Base-by-base conservation (phyloP, 1,140 invertebrate genomes). In the Atta texana region DNA sequence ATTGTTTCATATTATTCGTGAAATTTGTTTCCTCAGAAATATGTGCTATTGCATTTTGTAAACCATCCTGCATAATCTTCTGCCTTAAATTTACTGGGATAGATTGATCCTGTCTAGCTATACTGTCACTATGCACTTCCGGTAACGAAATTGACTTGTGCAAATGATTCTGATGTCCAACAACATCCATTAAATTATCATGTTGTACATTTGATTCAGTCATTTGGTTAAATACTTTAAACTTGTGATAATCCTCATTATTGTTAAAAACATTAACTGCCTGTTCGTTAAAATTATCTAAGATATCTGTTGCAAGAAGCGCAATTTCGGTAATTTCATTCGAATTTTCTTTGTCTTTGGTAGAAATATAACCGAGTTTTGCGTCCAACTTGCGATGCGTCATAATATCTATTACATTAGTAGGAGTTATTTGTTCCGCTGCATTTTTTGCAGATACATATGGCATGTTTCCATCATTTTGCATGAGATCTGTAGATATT, bases 11-110 rank as follows among this genome's bases (percentile, higher is more conserved):
- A 61, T 86, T 64, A 39, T 49, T 86, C 1, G 89, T 77, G 16
- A 92, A 87, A 81, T 82, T 64, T 28, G 82, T 84, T 71, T 61
- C 86, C 10, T 91, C 75, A 1, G 94, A 91, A 31, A 94, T 93
- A 21, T 94, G 90, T 7, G 90, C 91, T 51, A 95, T 94, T 0
- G 93, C 91, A 18, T 92, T 93, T 14, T 94, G 92, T 28, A 94
- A 87, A 28, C 91, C 91, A 24, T 94, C 88, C 39, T 92, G 92
- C 89, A 94, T 92, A 76, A 95, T 94, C 76, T 94, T 94, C 72
- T 95, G 93, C n/a, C 92, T 90, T 18, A 94, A 88, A 90, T 93
- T 94, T 24, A 94, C 77, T n/a, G 86, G 63, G 8, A 88, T 57
- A 64, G 78, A 44, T 28, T 59, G 53, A 18, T 59, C 53, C 72